Percentiles rank a stretch among this genome's conserved stretches.
phyloP scores from a whole-genome alignment of 2,797 vertebrate genomes.

The Sardinella longiceps region DNA sequence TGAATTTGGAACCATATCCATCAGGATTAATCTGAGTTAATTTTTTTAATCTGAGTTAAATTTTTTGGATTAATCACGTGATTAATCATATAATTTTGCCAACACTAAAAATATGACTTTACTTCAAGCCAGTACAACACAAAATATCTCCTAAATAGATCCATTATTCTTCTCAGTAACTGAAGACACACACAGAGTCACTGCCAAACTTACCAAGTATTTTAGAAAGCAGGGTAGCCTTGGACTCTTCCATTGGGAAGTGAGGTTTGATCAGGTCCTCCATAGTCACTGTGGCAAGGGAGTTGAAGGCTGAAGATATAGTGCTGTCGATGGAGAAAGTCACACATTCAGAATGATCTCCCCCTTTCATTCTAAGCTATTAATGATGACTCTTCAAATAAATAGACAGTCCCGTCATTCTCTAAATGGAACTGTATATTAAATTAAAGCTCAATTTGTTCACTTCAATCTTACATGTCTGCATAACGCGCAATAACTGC shows the following conservation, averaged over 20 bases:
- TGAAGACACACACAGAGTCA: not conserved
- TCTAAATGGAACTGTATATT: not conserved
- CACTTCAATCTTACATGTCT: not conserved
- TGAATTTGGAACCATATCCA: too few species aligned
- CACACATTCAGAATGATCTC: too few species aligned
- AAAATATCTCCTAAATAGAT: not conserved
- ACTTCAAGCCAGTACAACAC: too few species aligned
- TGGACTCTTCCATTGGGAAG: conserved; percentile 77
- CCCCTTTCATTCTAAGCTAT: too few species aligned
- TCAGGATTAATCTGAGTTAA: too few species aligned
- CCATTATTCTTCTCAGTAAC: not conserved
- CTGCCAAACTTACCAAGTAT: conserved; percentile 71
- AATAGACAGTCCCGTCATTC: not conserved
- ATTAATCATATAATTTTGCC: too few species aligned
- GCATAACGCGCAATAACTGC: not conserved
- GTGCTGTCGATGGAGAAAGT: conserved; percentile 71
- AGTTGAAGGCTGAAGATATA: conserved; percentile 91
- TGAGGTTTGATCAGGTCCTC: conserved; percentile 88
- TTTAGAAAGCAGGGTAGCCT: conserved; percentile 82
- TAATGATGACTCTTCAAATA: too few species aligned
- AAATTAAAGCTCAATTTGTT: not conserved
- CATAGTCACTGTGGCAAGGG: conserved; percentile 88
- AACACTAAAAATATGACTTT: too few species aligned
- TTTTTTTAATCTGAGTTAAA: too few species aligned
- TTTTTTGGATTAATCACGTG: too few species aligned